phyloP scores from a whole-genome alignment of 35 echinoderm and acorn worm species.

The Holothuria glaberrima region DNA sequence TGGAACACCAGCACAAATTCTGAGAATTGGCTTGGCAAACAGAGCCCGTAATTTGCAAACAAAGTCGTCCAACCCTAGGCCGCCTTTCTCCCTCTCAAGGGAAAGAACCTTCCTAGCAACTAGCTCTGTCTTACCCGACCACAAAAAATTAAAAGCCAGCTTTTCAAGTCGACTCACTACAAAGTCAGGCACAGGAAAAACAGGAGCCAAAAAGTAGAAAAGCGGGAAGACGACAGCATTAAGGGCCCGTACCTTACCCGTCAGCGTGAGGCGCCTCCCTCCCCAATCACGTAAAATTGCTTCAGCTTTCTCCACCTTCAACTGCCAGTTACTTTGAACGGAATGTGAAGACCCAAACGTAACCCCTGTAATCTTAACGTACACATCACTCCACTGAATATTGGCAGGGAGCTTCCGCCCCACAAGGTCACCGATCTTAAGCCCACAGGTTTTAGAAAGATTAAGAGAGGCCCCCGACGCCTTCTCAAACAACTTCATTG shows the following conservation, averaged over 20 bases:
- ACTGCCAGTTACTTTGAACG: neutral
- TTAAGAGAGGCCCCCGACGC: constrained; percentile 16
- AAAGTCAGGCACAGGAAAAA: neutral
- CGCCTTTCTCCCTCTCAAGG: too few species aligned
- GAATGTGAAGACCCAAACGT: neutral
- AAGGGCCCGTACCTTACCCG: neutral
- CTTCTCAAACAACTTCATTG: neutral
- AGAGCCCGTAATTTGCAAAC: too few species aligned
- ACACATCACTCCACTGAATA: neutral
- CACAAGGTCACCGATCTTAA: neutral
- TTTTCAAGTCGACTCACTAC: neutral
- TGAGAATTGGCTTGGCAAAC: too few species aligned
- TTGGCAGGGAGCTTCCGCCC: neutral
- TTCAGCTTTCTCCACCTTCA: neutral
- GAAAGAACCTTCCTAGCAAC: too few species aligned
- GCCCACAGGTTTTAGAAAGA: neutral
- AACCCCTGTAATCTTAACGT: neutral
- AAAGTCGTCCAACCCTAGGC: too few species aligned
- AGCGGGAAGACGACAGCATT: neutral
- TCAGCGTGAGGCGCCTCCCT: neutral
- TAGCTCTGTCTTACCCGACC: too few species aligned
- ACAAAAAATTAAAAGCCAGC: neutral
- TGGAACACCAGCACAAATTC: neutral
- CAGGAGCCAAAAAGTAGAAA: neutral
- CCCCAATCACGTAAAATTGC: neutral